Conservation (phyloP, 2,888 invertebrate genomes). For the Dysmachus trigonus region DNA sequence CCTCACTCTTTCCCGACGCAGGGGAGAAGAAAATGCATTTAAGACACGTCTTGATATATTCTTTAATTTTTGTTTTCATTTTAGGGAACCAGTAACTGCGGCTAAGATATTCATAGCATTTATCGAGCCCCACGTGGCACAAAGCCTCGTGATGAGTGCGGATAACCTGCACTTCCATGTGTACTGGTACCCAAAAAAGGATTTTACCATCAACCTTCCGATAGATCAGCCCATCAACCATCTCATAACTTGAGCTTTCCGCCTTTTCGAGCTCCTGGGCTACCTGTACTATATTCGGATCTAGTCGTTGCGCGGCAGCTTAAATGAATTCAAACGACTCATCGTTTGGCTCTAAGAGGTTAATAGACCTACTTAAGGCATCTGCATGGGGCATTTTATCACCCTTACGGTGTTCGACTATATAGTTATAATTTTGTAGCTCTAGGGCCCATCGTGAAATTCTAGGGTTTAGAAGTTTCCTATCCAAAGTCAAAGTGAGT, state of each 20-base stretch:
- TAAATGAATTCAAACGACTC: background rate
- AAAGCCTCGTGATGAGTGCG: constrained; percentile 45
- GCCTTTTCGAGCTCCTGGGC: background rate
- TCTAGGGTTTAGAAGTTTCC: too few relatives aligned
- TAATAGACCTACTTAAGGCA: background rate
- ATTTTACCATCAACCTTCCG: background rate
- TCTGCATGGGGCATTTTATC: background rate
- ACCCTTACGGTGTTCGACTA: background rate
- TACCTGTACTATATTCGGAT: background rate
- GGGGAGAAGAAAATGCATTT: constrained; percentile 43
- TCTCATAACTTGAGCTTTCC: background rate
- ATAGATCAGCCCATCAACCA: constrained; percentile 21
- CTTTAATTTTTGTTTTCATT: constrained; percentile 55
- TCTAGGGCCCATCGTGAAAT: too few relatives aligned
- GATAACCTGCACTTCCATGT: constrained; percentile 35
- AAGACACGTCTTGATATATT: constrained; percentile 30
- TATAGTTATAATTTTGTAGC: background rate
- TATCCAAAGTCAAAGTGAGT: background rate
- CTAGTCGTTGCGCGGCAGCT: background rate
- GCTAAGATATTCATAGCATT: background rate
- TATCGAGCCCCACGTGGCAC: constrained; percentile 44
- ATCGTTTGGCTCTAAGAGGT: background rate
- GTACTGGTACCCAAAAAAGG: constrained; percentile 38
- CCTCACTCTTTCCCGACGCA: constrained; percentile 50
- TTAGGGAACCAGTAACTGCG: too few relatives aligned